Evolutionary conservation across 2,888 invertebrate genomes (phyloP).

Genomic region (Ecdyonurus torrentis): DNA sequence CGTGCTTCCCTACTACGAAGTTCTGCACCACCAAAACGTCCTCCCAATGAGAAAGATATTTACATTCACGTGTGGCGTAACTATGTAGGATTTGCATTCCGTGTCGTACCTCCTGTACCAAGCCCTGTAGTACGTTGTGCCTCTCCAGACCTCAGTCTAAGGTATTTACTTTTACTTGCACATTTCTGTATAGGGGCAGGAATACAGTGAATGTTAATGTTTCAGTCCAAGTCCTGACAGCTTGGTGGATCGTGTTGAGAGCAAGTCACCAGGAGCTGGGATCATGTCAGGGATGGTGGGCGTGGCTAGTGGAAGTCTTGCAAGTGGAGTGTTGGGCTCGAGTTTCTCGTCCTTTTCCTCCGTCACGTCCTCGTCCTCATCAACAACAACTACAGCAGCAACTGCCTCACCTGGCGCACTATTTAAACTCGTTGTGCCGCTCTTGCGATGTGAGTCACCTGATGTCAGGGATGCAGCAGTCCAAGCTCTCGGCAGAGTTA

Average conservation of each 20-base stretch:
- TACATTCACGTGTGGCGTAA: conserved; percentile 97
- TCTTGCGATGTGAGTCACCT: conserved; percentile 79
- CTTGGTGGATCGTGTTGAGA: conserved; percentile 63
- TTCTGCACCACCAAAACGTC: conserved; percentile 73
- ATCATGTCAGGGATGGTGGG: not conserved
- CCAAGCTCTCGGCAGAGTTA: conserved; percentile 86
- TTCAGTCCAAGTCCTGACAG: conserved; percentile 82
- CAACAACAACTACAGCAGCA: conserved; percentile 19
- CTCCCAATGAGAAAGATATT: conserved; percentile 82
- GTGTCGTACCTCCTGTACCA: conserved; percentile 83
- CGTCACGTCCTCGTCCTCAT: conserved; percentile 2
- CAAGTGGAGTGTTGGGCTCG: conserved; percentile 3
- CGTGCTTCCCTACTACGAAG: conserved; percentile 83
- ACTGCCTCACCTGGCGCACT: conserved; percentile 68
- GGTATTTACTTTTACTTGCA: conserved; percentile 33
- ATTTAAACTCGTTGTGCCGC: conserved; percentile 83
- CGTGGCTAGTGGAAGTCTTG: not conserved
- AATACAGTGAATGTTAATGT: conserved; percentile 15
- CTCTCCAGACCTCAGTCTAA: conserved; percentile 79
- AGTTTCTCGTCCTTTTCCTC: conserved; percentile 1
- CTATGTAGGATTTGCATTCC: conserved; percentile 90
- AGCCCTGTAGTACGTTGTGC: conserved; percentile 78
- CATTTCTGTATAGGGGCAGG: too few species aligned
- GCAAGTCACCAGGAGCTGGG: conserved; percentile 45
- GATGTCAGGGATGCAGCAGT: conserved; percentile 93